phyloP scores from a whole-genome alignment of 2,888 invertebrate species.

The Tachina grossa region DNA sequence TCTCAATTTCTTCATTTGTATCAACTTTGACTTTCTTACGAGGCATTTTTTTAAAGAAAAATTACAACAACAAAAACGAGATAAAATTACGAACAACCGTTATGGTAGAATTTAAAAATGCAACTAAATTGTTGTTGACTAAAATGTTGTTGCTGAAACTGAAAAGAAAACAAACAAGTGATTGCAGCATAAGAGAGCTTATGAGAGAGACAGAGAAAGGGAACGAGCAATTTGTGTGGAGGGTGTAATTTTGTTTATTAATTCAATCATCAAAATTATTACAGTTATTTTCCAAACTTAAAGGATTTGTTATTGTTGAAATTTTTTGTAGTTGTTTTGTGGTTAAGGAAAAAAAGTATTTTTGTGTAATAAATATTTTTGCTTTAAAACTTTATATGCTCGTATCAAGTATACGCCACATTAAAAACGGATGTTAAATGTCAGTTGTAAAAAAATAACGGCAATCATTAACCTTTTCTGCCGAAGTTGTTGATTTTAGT shows the following conservation, averaged over 20 bases:
- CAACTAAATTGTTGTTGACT: constrained; percentile 50
- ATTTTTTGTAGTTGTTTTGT: constrained; percentile 35
- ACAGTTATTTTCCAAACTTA: constrained; percentile 23
- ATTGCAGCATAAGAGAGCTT: not conserved
- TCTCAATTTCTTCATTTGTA: constrained; percentile 82
- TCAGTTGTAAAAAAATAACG: constrained; percentile 19
- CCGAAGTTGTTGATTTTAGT: constrained; percentile 7
- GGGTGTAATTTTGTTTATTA: constrained; percentile 34
- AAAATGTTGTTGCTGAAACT: not conserved
- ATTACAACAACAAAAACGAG: not conserved
- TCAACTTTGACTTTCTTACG: constrained; percentile 81
- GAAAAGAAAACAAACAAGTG: not conserved
- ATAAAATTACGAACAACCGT: constrained; percentile 43
- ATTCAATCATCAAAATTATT: constrained; percentile 53
- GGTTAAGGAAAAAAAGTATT: constrained; percentile 16
- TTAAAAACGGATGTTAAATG: constrained; percentile 38
- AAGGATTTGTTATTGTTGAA: constrained; percentile 27
- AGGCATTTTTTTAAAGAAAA: constrained; percentile 74
- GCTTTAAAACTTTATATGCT: not conserved
- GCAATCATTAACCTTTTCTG: constrained; percentile 9
- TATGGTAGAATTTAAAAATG: constrained; percentile 35
- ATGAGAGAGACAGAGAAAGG: not conserved
- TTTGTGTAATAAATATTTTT: not conserved
- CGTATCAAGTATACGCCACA: constrained; percentile 12
- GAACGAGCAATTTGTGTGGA: not conserved